Evolutionary conservation across 2,888 invertebrate species (phyloP).

Genomic region (Osmoderma eremita): DNA sequence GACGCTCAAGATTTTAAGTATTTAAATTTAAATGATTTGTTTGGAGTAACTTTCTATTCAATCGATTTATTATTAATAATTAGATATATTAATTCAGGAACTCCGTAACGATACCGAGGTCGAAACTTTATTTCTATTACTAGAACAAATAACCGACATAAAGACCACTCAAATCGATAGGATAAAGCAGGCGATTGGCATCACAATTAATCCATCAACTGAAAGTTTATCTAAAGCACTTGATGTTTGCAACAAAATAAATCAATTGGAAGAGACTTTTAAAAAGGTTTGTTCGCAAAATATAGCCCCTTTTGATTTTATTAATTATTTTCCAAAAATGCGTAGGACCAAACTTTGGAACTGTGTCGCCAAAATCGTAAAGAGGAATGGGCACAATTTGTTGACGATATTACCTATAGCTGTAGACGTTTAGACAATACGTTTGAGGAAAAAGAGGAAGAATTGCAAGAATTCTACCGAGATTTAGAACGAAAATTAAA

Average conservation of each 20-base stretch:
- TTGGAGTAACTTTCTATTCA: background rate
- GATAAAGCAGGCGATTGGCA: slow-evolving; percentile 71
- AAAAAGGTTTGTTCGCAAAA: slow-evolving; percentile 64
- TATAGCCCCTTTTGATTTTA: background rate
- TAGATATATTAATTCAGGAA: slow-evolving; percentile 58
- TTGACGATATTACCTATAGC: slow-evolving; percentile 80
- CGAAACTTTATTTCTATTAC: slow-evolving; percentile 78
- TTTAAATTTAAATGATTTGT: background rate
- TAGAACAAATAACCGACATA: slow-evolving; percentile 81
- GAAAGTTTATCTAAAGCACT: slow-evolving; percentile 75
- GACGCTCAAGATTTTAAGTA: background rate
- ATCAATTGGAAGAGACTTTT: slow-evolving; percentile 69
- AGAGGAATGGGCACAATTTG: slow-evolving; percentile 77
- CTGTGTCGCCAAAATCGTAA: slow-evolving; percentile 67
- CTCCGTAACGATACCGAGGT: slow-evolving; percentile 83
- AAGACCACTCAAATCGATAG: slow-evolving; percentile 78
- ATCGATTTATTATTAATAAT: background rate
- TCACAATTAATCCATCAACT: slow-evolving; percentile 70
- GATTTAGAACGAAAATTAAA: slow-evolving; percentile 77
- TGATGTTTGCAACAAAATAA: slow-evolving; percentile 71
- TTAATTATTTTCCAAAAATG: slow-evolving; percentile 14
- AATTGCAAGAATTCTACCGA: slow-evolving; percentile 77
- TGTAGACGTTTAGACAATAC: slow-evolving; percentile 80
- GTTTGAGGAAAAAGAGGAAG: slow-evolving; percentile 82
- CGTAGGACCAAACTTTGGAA: slow-evolving; percentile 64